Evolutionary conservation across 2,888 invertebrate species (phyloP).

Genomic region (Cephalotes varians): DNA sequence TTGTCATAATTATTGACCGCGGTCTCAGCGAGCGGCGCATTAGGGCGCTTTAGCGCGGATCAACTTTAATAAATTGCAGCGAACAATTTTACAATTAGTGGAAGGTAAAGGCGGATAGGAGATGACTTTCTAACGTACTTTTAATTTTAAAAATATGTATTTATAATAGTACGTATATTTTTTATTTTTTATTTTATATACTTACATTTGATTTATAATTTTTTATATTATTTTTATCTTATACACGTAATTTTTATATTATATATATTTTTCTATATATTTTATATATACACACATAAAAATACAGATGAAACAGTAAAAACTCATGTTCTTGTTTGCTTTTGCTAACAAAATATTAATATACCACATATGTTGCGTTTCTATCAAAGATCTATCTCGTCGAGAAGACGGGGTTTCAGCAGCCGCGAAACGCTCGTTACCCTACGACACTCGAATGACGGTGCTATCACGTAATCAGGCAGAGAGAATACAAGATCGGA

Average conservation of each 20-base stretch:
- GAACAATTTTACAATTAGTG: background rate
- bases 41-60: conserved; percentile 7
- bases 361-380: background rate
- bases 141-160: background rate
- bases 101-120: background rate
- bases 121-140: too few species aligned
- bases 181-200: background rate
- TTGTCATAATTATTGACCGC: conserved; percentile 81
- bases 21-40: conserved; percentile 63
- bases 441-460: conserved; percentile 60
- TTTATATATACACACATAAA: background rate
- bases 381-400: background rate
- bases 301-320: background rate
- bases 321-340: background rate
- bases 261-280: too few species aligned
- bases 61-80: conserved; percentile 1
- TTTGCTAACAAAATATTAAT: background rate
- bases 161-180: background rate
- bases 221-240: too few species aligned
- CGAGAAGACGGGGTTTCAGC: background rate
- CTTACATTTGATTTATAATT: too few species aligned
- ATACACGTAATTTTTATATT: too few species aligned
- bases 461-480: conserved; percentile 38
- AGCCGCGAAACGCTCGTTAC: conserved; percentile 34
- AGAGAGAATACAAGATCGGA: conserved; percentile 47